These are phyloP conservation scores for Stenurella melanura DNA, from an alignment of 2,888 invertebrate genomes.

Conservation along the genomic window DNA sequence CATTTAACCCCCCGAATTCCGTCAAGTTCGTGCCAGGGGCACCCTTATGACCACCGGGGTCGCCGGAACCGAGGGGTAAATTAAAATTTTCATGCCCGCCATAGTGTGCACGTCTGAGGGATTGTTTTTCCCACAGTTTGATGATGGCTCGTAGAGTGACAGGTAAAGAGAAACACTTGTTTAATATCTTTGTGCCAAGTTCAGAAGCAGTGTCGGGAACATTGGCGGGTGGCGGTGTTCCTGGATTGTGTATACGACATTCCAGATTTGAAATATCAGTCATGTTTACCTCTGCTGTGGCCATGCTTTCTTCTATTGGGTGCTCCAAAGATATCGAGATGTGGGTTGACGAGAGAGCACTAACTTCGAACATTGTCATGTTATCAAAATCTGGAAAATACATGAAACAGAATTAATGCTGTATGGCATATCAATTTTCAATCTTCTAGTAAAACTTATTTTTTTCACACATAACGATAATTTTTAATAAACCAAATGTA, in stretches of 20 bases:
- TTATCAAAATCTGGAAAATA: conserved; percentile 79
- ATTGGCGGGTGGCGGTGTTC: conserved; percentile 69
- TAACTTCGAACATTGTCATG: conserved; percentile 93
- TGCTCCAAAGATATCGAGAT: conserved; percentile 94
- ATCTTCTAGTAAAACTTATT: too few relatives aligned
- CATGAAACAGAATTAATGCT: too few relatives aligned
- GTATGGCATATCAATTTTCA: too few relatives aligned
- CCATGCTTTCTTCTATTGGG: conserved; percentile 93
- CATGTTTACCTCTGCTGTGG: conserved; percentile 92
- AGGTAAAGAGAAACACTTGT: conserved; percentile 79
- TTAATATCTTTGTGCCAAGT: conserved; percentile 82
- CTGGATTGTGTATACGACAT: conserved; percentile 84
- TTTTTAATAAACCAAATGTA: too few relatives aligned
- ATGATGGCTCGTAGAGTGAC: conserved; percentile 88
- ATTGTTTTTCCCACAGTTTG: conserved; percentile 89
- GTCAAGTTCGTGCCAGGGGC: conserved; percentile 73
- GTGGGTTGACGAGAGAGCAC: conserved; percentile 91
- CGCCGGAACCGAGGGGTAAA: conserved; percentile 81
- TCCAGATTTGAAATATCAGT: conserved; percentile 86
- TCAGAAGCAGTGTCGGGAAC: conserved; percentile 75
- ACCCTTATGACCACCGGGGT: conserved; percentile 78
- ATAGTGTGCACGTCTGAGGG: conserved; percentile 74
- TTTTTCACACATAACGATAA: too few relatives aligned
- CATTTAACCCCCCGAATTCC: conserved; percentile 70
- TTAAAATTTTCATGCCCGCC: conserved; percentile 77